Conservation (phyloP, 2,113 vertebrate species). For the Periophthalmodon schlosseri region DNA sequence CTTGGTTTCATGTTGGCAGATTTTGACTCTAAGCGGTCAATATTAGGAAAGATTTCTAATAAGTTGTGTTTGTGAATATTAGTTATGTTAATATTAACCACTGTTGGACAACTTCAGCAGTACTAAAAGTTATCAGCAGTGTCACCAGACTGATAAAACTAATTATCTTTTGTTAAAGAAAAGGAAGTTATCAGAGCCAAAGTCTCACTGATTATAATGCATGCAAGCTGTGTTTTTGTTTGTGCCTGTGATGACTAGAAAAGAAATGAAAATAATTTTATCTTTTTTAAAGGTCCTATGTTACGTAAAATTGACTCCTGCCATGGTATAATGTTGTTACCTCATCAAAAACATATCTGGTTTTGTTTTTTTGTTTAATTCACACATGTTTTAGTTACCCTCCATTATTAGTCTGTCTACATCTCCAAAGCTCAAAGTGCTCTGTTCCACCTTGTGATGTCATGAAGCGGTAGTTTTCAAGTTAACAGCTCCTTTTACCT, state of each 20-base stretch:
- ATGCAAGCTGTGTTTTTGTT: background rate
- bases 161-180: conserved; percentile 20
- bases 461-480: too few species aligned
- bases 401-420: too few species aligned
- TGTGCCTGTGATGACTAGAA: background rate
- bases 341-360: too few species aligned
- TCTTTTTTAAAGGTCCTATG: background rate
- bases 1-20: background rate
- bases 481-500: too few species aligned
- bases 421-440: too few species aligned
- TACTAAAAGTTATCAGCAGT: background rate
- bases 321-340: too few species aligned
- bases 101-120: background rate
- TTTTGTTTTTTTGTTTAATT: too few species aligned
- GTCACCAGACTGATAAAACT: background rate
- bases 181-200: background rate
- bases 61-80: background rate
- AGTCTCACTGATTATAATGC: conserved; percentile 1
- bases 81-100: background rate
- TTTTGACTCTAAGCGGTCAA: background rate
- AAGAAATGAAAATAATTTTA: background rate
- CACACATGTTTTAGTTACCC: too few species aligned
- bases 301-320: too few species aligned
- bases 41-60: background rate
- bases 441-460: too few species aligned